phyloP scores from a whole-genome alignment of 2,888 invertebrate species.

The Plebejus argus region DNA sequence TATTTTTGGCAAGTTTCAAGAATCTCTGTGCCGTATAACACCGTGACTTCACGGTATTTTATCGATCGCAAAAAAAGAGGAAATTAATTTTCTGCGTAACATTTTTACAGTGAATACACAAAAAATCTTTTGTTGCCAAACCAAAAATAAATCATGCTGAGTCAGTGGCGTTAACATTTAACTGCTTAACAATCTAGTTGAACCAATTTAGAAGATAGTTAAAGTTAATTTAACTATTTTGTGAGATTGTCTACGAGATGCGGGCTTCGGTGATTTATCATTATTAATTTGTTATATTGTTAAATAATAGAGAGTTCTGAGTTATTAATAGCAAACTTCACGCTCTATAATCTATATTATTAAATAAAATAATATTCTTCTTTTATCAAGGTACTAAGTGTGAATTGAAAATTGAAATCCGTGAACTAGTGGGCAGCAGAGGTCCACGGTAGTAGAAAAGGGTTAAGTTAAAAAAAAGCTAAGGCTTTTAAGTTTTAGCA shows the following conservation, averaged over 20 bases:
- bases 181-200: conserved; percentile 59
- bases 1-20: neutral
- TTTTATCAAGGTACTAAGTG: no score
- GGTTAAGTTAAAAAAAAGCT: no score
- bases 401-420: no score
- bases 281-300: conserved; percentile 6
- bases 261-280: conserved; percentile 41
- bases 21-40: neutral
- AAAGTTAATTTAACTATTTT: conserved; percentile 66
- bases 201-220: conserved; percentile 56
- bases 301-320: neutral
- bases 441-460: no score
- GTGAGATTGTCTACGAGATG: conserved; percentile 45
- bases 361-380: neutral
- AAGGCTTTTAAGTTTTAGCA: no score
- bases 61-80: neutral
- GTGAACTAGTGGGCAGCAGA: no score
- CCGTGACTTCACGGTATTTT: conserved; percentile 9
- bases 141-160: conserved; percentile 40
- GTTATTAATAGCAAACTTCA: neutral
- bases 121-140: neutral
- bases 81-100: neutral
- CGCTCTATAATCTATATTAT: neutral
- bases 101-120: neutral
- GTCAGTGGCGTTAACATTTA: conserved; percentile 46